phyloP scores from a whole-genome alignment of 2,113 vertebrate genomes.

The Alouatta palliata region DNA sequence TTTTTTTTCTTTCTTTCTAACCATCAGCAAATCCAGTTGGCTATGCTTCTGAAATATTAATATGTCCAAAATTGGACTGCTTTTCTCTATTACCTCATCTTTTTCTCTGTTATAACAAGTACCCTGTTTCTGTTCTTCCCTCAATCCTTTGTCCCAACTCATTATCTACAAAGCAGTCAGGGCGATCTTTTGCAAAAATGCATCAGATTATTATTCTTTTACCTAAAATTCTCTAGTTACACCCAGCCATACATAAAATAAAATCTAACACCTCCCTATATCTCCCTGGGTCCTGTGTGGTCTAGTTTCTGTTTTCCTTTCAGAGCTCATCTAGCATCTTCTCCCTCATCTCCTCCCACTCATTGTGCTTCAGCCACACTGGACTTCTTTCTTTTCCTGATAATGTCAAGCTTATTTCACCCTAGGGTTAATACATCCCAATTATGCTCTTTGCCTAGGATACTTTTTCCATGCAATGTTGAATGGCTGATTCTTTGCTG shows the following conservation, averaged over 20 bases:
- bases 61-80: not conserved
- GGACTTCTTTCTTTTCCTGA: not conserved
- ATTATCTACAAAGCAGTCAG: not conserved
- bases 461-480: not conserved
- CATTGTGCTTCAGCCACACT: not conserved
- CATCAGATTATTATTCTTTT: not conserved
- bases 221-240: not conserved
- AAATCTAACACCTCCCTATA: not conserved
- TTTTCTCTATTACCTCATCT: not conserved
- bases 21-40: not conserved
- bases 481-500: not conserved
- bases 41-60: not conserved
- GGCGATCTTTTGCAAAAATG: not conserved
- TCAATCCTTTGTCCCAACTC: not conserved
- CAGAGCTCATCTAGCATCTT: not conserved
- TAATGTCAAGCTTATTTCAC: not conserved
- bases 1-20: not conserved
- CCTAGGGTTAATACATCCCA: not conserved
- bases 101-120: not conserved
- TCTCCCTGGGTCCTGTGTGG: not conserved
- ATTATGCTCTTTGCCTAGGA: not conserved
- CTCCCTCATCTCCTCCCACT: rapidly evolving
- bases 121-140: not conserved
- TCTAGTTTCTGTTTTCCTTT: not conserved
- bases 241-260: not conserved